Percentiles rank a stretch among this genome's conserved stretches.
Conservation (phyloP, 2,797 vertebrate genomes). For the Syngnathus rostellatus region DNA sequence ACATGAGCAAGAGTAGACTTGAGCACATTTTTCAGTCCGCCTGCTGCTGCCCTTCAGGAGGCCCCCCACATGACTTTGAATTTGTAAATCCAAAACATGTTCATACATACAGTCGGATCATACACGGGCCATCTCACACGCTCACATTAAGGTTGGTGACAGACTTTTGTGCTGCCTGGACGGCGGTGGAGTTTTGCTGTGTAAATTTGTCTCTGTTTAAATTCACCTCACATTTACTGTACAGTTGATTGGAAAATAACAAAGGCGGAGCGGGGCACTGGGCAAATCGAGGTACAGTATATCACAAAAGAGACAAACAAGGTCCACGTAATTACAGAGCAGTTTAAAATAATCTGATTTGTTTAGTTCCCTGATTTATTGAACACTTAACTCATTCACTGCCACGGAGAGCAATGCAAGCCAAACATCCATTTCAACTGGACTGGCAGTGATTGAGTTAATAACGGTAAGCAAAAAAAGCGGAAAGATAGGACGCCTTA, state of each 20-base stretch:
- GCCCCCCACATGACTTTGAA: slow-evolving; percentile 19
- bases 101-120: slow-evolving; percentile 28
- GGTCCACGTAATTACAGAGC: slow-evolving; percentile 17
- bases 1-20: slow-evolving; percentile 8
- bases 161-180: slow-evolving; percentile 11
- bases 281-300: background rate
- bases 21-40: slow-evolving; percentile 26
- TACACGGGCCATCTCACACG: slow-evolving; percentile 27
- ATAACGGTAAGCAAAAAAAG: slow-evolving; percentile 9
- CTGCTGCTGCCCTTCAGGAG: slow-evolving; percentile 34
- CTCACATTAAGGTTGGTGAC: slow-evolving; percentile 15
- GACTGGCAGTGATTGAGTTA: too few relatives aligned
- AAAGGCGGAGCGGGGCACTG: background rate
- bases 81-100: slow-evolving; percentile 16
- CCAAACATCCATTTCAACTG: too few relatives aligned
- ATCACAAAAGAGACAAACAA: slow-evolving; percentile 1
- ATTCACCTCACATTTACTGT: slow-evolving; percentile 15
- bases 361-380: slow-evolving; percentile 18
- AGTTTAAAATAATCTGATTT: slow-evolving; percentile 1
- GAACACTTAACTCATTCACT: background rate
- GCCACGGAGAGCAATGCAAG: too few relatives aligned
- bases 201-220: slow-evolving; percentile 22
- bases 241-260: slow-evolving; percentile 1
- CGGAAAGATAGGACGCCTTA: slow-evolving; percentile 9
- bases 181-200: slow-evolving; percentile 10